Evolutionary conservation across 2,797 vertebrate species (phyloP).

Genomic region (Anableps anableps): DNA sequence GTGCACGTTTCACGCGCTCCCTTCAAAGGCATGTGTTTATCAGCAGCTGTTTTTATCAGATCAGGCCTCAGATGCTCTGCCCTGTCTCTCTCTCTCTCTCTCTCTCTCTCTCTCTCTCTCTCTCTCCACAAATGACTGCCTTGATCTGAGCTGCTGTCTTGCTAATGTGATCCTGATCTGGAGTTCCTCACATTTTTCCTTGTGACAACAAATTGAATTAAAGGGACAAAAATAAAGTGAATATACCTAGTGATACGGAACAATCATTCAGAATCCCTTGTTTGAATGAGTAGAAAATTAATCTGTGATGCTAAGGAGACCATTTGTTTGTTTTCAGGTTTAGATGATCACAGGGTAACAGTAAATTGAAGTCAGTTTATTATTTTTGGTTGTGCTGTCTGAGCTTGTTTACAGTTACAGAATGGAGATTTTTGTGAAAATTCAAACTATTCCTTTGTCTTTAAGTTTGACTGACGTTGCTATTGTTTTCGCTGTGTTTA

Average conservation of each 20-base stretch:
- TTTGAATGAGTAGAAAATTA: not conserved
- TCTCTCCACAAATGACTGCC: not conserved
- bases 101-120: not conserved
- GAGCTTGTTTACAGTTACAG: too few species aligned
- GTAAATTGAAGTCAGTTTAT: not conserved
- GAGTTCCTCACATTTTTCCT: constrained; percentile 16
- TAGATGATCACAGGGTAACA: not conserved
- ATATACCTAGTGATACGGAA: not conserved
- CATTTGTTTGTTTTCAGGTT: not conserved
- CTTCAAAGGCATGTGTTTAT: constrained; percentile 30
- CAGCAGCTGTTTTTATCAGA: constrained; percentile 37
- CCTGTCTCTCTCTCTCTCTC: not conserved
- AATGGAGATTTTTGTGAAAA: not conserved
- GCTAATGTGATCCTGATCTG: not conserved
- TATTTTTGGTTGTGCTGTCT: not conserved
- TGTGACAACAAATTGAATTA: not conserved
- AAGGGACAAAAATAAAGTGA: not conserved
- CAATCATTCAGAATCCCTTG: not conserved
- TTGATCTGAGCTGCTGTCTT: not conserved
- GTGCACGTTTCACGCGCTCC: constrained; percentile 26
- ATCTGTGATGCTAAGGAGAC: not conserved
- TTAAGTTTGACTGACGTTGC: not conserved
- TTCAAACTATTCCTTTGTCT: not conserved
- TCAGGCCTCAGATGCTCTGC: constrained; percentile 29
- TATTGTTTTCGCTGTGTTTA: not conserved